phyloP scores from a whole-genome alignment of 2,888 invertebrate species.

The Pristionchus exspectatus region DNA sequence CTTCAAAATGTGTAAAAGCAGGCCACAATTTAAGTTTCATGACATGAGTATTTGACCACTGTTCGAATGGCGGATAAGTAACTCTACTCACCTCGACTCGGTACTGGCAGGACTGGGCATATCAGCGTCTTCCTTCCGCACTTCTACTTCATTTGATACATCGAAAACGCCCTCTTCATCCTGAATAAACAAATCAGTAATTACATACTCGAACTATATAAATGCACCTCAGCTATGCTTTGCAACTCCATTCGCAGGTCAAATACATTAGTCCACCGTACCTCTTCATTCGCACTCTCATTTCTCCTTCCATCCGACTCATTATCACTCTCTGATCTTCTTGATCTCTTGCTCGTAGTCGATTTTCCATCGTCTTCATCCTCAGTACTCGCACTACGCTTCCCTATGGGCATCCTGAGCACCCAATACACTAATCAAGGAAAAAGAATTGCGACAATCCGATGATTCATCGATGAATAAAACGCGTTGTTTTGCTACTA shows the following conservation, averaged over 20 bases:
- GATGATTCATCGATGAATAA: too few species aligned
- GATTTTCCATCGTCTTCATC: slow-evolving; percentile 20
- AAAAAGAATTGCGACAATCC: too few species aligned
- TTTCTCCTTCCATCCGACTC: background rate
- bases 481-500: background rate
- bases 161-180: background rate
- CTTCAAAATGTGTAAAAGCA: too few species aligned
- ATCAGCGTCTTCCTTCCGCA: background rate
- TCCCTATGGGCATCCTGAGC: background rate
- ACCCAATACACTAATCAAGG: background rate
- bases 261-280: background rate
- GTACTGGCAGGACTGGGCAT: background rate
- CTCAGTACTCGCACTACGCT: background rate
- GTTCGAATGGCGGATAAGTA: background rate
- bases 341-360: slow-evolving; percentile 25
- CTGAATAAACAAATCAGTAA: background rate
- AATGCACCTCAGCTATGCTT: background rate
- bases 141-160: background rate
- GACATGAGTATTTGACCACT: too few species aligned
- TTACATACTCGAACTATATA: background rate
- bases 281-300: slow-evolving; percentile 1
- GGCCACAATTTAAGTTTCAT: too few species aligned
- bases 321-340: slow-evolving; percentile 5
- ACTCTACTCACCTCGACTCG: background rate
- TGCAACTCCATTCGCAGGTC: background rate